Evolutionary conservation across 2,113 vertebrate species (phyloP).

Genomic region (Heloderma charlesbogerti): DNA sequence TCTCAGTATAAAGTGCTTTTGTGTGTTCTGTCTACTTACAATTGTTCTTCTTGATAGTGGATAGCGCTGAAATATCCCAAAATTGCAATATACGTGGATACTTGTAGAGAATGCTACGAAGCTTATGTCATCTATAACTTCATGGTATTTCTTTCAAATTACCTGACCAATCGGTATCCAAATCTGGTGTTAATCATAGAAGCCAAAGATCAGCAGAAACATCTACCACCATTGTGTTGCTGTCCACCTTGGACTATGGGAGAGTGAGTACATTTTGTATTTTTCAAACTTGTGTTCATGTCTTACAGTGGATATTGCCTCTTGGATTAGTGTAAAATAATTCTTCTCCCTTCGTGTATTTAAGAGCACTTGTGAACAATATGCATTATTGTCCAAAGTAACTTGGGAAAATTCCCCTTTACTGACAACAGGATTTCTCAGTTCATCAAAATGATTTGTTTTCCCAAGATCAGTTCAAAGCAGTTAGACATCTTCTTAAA

Average conservation of each 20-base stretch:
- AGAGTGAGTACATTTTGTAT: constrained; percentile 87
- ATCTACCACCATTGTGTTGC: constrained; percentile 94
- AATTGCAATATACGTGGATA: constrained; percentile 98
- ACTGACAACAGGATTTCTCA: background rate
- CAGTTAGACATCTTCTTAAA: background rate
- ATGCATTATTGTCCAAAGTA: background rate
- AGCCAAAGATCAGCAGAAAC: constrained; percentile 95
- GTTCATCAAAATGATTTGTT: background rate
- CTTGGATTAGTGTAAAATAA: background rate
- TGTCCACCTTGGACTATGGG: constrained; percentile 97
- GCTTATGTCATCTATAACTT: constrained; percentile 99
- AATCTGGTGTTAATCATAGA: constrained; percentile 94
- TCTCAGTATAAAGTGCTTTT: background rate
- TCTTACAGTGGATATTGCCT: background rate
- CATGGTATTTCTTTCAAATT: constrained; percentile 97
- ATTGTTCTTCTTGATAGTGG: constrained; percentile 85
- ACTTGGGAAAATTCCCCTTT: background rate
- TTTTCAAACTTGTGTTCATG: constrained; percentile 7
- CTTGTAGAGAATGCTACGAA: constrained; percentile 98
- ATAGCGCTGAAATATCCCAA: constrained; percentile 94
- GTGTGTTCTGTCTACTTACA: constrained; percentile 56
- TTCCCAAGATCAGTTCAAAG: background rate
- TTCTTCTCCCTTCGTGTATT: background rate
- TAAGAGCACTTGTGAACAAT: constrained; percentile 14
- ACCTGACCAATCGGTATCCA: constrained; percentile 92